phyloP scores from a whole-genome alignment of 1,140 invertebrate species.

The Drosophila insularis region DNA sequence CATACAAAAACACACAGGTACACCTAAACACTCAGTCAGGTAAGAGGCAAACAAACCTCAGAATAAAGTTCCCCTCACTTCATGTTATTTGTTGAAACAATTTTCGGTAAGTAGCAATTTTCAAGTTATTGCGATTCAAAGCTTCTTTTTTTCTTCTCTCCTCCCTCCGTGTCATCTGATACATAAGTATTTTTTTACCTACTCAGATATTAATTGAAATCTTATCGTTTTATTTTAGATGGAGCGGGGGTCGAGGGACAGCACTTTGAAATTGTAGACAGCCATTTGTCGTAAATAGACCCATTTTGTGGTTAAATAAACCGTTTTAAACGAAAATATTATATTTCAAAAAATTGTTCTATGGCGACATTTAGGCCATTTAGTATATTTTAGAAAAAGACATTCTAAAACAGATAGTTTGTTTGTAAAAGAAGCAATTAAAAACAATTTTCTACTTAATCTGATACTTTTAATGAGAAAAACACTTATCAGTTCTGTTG shows the following conservation, averaged over 20 bases:
- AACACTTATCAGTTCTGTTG: not conserved
- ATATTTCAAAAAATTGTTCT: conserved; percentile 22
- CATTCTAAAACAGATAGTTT: not conserved
- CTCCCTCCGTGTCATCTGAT: conserved; percentile 2
- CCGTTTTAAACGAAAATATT: conserved; percentile 14
- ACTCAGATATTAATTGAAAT: conserved; percentile 56
- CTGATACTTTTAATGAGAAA: not conserved
- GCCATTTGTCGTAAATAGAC: conserved; percentile 26
- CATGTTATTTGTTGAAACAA: conserved; percentile 14
- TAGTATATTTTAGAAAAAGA: not conserved
- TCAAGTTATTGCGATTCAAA: conserved; percentile 16
- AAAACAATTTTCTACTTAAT: too few relatives aligned
- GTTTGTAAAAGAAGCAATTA: too few relatives aligned
- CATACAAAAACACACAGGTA: not conserved
- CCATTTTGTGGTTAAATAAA: conserved; percentile 32
- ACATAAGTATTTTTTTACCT: conserved; percentile 30
- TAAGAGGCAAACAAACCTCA: conserved; percentile 11
- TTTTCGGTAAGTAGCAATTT: conserved; percentile 17
- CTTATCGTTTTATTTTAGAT: conserved; percentile 39
- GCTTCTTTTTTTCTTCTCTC: not conserved
- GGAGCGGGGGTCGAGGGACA: not conserved
- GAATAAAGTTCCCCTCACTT: not conserved
- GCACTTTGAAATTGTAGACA: conserved; percentile 2
- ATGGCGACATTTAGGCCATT: not conserved
- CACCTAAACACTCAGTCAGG: not conserved